Evolutionary conservation across 2,797 vertebrate genomes (phyloP).

Genomic region (Delichon dasypus): DNA sequence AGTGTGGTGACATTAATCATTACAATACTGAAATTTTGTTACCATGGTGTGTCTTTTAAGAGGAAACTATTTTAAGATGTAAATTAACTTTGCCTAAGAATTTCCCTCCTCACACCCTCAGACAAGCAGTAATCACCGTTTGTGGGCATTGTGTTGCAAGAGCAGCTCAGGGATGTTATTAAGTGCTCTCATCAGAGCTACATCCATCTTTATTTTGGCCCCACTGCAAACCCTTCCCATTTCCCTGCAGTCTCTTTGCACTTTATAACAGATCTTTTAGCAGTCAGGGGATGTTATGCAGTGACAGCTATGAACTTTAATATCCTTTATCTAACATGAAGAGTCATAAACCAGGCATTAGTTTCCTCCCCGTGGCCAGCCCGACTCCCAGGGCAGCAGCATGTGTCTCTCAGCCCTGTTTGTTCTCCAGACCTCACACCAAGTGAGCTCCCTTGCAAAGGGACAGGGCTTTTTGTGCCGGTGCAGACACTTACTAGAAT

Average conservation of each 20-base stretch:
- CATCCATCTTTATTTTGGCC: background rate
- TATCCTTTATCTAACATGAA: background rate
- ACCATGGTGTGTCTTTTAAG: conserved; percentile 33
- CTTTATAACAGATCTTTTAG: background rate
- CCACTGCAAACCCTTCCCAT: background rate
- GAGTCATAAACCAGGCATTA: background rate
- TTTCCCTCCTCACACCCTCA: conserved; percentile 17
- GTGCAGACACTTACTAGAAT: background rate
- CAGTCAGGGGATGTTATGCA: background rate
- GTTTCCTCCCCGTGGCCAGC: background rate
- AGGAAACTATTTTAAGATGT: conserved; percentile 23
- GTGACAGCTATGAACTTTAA: background rate
- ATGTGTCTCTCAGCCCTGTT: background rate
- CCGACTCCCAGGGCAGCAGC: background rate
- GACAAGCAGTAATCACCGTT: conserved; percentile 24
- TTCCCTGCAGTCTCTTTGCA: background rate
- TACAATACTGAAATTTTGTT: background rate
- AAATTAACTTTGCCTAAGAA: conserved; percentile 46
- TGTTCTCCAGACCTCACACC: background rate
- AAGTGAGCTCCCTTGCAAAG: background rate
- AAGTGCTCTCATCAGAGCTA: background rate
- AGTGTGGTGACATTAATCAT: conserved; percentile 39
- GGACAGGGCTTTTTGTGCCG: background rate
- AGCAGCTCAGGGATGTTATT: background rate
- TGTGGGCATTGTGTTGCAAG: background rate